A percentile compares a stretch with the other conserved stretches of the same genome.
phyloP scores from a whole-genome alignment of 2,888 invertebrate species.

The Opisthograptis luteolata region DNA sequence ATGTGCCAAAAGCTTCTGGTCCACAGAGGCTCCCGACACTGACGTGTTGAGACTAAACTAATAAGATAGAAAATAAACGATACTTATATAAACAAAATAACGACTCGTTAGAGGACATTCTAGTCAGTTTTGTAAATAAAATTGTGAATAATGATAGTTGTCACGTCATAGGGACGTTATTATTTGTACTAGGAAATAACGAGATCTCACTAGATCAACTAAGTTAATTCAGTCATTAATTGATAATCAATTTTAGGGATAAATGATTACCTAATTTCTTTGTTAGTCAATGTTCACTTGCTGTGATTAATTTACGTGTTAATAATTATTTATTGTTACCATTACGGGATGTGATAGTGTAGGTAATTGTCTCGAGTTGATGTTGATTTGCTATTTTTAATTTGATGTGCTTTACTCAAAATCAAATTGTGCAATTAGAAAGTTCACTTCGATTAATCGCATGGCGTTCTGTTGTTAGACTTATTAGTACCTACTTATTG shows the following conservation, averaged over 20 bases:
- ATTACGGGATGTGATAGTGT: slow-evolving; percentile 78
- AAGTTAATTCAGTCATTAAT: slow-evolving; percentile 83
- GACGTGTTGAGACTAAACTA: slow-evolving; percentile 68
- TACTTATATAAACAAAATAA: slow-evolving; percentile 67
- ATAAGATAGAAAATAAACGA: slow-evolving; percentile 61
- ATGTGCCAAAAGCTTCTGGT: slow-evolving; percentile 79
- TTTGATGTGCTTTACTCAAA: slow-evolving; percentile 58
- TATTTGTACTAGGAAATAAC: slow-evolving; percentile 79
- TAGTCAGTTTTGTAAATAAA: slow-evolving; percentile 83
- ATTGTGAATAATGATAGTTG: slow-evolving; percentile 81
- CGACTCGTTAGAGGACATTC: slow-evolving; percentile 75
- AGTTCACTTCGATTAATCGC: slow-evolving; percentile 46
- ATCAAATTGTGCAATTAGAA: slow-evolving; percentile 55
- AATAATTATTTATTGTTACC: slow-evolving; percentile 75
- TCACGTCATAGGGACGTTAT: slow-evolving; percentile 75
- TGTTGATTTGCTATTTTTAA: slow-evolving; percentile 71
- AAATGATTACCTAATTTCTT: slow-evolving; percentile 71
- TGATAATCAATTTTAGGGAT: slow-evolving; percentile 80
- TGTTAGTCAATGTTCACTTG: slow-evolving; percentile 83
- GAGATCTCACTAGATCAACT: slow-evolving; percentile 82
- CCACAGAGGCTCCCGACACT: slow-evolving; percentile 67
- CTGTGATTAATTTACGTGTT: slow-evolving; percentile 84
- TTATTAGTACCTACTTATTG: slow-evolving; percentile 34
- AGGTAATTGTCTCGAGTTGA: slow-evolving; percentile 67
- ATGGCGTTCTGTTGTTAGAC: slow-evolving; percentile 47